Conservation (phyloP, 2,888 invertebrate species). For the Bugulina stolonifera region DNA sequence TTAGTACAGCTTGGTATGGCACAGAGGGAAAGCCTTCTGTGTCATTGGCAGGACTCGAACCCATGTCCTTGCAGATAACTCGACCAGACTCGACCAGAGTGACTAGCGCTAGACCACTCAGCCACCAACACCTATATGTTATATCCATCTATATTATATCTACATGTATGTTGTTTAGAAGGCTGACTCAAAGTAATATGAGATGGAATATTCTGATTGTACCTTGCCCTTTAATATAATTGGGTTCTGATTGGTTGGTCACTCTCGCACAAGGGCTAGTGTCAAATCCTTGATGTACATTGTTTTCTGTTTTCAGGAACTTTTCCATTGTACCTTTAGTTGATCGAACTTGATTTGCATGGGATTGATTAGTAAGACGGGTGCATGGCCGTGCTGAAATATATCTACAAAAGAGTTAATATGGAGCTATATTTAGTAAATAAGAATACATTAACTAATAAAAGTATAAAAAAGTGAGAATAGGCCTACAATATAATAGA, state of each 20-base stretch:
- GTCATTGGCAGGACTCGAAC: too few species aligned
- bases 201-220: too few species aligned
- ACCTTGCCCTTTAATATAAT: conserved; percentile 20
- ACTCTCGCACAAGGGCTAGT: conserved; percentile 5
- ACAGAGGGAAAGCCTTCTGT: too few species aligned
- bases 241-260: conserved; percentile 16
- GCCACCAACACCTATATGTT: too few species aligned
- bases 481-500: too few species aligned
- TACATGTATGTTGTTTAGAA: too few species aligned
- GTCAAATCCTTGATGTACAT: conserved; percentile 25
- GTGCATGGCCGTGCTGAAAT: conserved; percentile 14
- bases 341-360: not conserved
- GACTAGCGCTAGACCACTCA: too few species aligned
- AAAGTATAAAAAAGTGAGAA: not conserved
- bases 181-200: too few species aligned
- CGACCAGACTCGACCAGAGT: too few species aligned
- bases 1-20: too few species aligned
- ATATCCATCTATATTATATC: too few species aligned
- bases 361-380: conserved; percentile 8
- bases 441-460: not conserved
- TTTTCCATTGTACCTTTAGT: conserved; percentile 10
- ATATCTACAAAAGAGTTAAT: not conserved
- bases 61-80: too few species aligned
- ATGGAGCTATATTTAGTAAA: not conserved
- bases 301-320: not conserved